Evolutionary conservation across 2,888 invertebrate genomes (phyloP).

Genomic region (Leptopilina drosophilae): DNA sequence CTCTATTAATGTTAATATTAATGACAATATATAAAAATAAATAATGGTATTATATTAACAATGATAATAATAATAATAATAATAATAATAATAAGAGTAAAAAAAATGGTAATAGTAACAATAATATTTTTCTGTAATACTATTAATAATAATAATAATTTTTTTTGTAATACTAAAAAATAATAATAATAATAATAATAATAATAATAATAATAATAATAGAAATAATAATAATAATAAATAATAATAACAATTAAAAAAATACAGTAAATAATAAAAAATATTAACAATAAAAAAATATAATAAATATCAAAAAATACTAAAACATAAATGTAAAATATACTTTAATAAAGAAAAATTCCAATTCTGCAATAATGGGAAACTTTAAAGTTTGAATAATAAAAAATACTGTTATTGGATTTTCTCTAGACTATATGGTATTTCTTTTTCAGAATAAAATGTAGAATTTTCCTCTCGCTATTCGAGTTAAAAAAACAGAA

Average conservation of each 20-base stretch:
- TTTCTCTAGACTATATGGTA: not conserved
- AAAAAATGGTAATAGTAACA: too few species aligned
- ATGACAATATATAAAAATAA: too few species aligned
- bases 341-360: not conserved
- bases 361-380: not conserved
- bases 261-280: not conserved
- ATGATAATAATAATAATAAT: too few species aligned
- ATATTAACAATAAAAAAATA: not conserved
- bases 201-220: too few species aligned
- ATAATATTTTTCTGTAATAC: too few species aligned
- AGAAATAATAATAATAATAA: not conserved
- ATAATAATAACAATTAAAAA: not conserved
- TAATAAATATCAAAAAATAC: not conserved
- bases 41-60: too few species aligned
- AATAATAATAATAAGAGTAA: not conserved
- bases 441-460: not conserved
- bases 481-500: constrained; percentile 15
- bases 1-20: too few species aligned
- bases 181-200: not conserved
- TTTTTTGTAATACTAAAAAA: too few species aligned
- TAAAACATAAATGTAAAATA: not conserved
- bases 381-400: not conserved
- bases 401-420: not conserved
- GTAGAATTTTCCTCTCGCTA: not conserved
- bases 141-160: not conserved